phyloP scores from a whole-genome alignment of 2,888 invertebrate species.

The Drosophila leonis region DNA sequence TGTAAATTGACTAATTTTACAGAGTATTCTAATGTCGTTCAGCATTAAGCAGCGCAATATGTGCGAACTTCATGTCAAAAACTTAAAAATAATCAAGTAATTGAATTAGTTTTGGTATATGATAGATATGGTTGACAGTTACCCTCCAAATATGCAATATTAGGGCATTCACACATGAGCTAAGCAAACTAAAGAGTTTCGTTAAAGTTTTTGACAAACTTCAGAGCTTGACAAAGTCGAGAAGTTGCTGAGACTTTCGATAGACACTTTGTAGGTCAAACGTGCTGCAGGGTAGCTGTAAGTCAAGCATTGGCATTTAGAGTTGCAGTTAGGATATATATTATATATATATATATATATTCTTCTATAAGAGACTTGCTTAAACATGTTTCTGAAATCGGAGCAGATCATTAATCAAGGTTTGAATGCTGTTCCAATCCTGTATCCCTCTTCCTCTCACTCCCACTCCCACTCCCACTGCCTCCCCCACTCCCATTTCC shows the following conservation, averaged over 20 bases:
- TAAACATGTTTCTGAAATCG: constrained; percentile 24
- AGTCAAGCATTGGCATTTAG: background rate
- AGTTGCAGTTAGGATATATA: background rate
- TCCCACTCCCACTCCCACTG: background rate
- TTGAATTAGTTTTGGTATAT: background rate
- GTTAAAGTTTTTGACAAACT: background rate
- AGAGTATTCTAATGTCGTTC: background rate
- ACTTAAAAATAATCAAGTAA: background rate
- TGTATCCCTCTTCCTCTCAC: background rate
- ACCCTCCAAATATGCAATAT: background rate
- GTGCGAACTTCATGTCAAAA: background rate
- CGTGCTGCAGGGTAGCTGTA: background rate
- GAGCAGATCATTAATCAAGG: constrained; percentile 52
- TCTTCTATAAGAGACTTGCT: constrained; percentile 4
- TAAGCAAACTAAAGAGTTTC: background rate
- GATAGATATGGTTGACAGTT: background rate
- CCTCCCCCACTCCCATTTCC: background rate
- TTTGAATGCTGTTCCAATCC: constrained; percentile 13
- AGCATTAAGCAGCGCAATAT: background rate
- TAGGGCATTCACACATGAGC: background rate
- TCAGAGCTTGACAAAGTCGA: background rate
- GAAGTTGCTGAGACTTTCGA: background rate
- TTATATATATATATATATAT: background rate
- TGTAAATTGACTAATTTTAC: background rate
- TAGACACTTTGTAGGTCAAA: background rate